A percentile compares a stretch with the other conserved stretches of the same genome.
These are phyloP conservation scores for Mimumesa dahlbomi DNA, from an alignment of 2,888 invertebrate genomes.

Conservation along the genomic window DNA sequence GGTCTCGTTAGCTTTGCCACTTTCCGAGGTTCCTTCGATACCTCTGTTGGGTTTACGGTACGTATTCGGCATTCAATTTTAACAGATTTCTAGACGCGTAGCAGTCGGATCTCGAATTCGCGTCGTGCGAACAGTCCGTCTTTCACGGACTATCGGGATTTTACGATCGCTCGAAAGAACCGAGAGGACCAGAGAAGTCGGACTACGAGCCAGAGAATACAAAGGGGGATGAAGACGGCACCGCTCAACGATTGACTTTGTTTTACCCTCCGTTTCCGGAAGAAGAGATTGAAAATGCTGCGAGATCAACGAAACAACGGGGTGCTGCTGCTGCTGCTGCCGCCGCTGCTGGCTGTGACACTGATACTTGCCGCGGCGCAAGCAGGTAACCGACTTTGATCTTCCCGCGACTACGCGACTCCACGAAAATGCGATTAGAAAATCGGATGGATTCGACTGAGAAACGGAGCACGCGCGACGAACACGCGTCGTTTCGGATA, in stretches of 20 bases:
- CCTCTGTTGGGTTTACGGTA: too few species aligned
- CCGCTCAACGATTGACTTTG: conserved; percentile 14
- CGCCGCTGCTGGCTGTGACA: neutral
- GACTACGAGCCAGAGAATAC: neutral
- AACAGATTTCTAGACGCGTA: neutral
- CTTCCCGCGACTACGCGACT: too few species aligned
- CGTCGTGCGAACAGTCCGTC: too few species aligned
- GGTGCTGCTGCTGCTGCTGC: conserved; percentile 17
- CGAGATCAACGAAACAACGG: neutral
- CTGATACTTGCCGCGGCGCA: conserved; percentile 15
- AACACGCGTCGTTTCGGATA: neutral
- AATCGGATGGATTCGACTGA: too few species aligned
- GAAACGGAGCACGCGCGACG: neutral
- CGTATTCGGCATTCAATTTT: too few species aligned
- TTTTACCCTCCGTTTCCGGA: neutral
- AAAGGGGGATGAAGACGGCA: conserved; percentile 36
- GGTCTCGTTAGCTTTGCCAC: too few species aligned
- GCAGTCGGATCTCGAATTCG: neutral
- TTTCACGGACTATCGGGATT: too few species aligned
- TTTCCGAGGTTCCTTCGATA: too few species aligned
- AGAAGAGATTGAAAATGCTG: conserved; percentile 17
- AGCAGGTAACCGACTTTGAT: neutral
- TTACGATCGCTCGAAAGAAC: too few species aligned
- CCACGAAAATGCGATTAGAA: too few species aligned
- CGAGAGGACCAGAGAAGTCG: too few species aligned